Percentiles rank a stretch among this genome's conserved stretches.
Evolutionary conservation across 2,797 vertebrate species (phyloP).

Genomic region (Acomys russatus): DNA sequence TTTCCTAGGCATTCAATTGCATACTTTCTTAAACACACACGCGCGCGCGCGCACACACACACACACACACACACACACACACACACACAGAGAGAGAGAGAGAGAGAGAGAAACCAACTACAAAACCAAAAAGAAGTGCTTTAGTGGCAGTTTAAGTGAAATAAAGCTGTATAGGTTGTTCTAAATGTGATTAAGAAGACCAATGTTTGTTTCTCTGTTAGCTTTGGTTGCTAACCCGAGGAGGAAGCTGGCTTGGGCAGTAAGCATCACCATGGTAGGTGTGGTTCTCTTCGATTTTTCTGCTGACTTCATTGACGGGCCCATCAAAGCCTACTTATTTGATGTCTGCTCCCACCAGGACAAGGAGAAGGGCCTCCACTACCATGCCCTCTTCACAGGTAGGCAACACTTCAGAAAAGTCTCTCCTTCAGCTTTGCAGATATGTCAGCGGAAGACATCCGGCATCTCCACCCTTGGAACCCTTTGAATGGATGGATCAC

Average conservation of each 20-base stretch:
- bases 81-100: too few species aligned
- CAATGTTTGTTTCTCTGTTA: constrained; percentile 86
- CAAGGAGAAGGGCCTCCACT: constrained; percentile 97
- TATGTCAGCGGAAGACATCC: not conserved
- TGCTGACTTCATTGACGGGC: constrained; percentile 98
- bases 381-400: constrained; percentile 98
- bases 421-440: not conserved
- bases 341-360: constrained; percentile 97
- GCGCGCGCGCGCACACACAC: too few species aligned
- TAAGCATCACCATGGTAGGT: constrained; percentile 93
- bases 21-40: constrained; percentile 18
- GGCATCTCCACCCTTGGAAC: constrained; percentile 31
- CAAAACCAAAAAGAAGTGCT: not conserved
- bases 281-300: constrained; percentile 99
- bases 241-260: constrained; percentile 77
- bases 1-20: not conserved
- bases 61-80: too few species aligned
- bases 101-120: constrained; percentile 16
- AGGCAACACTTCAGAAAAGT: constrained; percentile 81
- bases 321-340: constrained; percentile 99
- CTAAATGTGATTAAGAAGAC: constrained; percentile 64
- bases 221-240: constrained; percentile 88
- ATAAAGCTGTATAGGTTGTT: not conserved
- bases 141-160: constrained; percentile 30
- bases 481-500: constrained; percentile 83